Base-by-base conservation (phyloP, 2,113 vertebrate genomes). In the Dissostichus mawsoni region DNA sequence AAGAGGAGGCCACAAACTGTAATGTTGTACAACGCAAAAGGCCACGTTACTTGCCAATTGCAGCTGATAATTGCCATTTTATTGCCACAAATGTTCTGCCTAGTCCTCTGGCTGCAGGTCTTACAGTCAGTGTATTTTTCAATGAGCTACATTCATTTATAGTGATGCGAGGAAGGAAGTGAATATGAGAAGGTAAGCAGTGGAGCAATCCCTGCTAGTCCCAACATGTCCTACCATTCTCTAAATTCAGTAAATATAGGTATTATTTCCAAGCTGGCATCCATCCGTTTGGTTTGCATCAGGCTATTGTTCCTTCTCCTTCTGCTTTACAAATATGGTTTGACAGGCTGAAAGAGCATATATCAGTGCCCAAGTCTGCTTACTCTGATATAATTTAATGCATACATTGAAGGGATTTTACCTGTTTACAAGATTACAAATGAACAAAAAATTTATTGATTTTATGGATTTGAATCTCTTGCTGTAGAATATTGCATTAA, bases 1-100 rank as follows among this genome's bases (percentile, higher is more conserved):
- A 55, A 81, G 80, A 83, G n/a, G 59, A 81, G 80, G 85, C 78
- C 68, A 44, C 59, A 62, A 88, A 88, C 86, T 57, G 18, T 71
- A 82, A 77, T 81, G 86, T 81, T 53, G 81, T 72, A 76, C 82
- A 85, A 71, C 3, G 16, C 74, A 67, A 58, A 68, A 44, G 74
- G 82, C 78, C 69, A 76, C 56, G 84, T 89, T 70, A 73, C 53
- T 51, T 62, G 41, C 29, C 72, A 86, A 53, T 81, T 82, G 55
- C 64, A 64, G 78, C 52, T 68, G 13, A 84, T 56, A 23, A 86
- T 68, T 69, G 47, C 20, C 25, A 23, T 80, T 81, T 66, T 69
- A 41, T 29, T 86, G 58, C 57, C 75, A 29, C 3, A 29, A 56
- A 8, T 11, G 50, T 66, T 44, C 52, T 75, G 44, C 36, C 36